Evolutionary conservation across 2,888 invertebrate genomes (phyloP), one percentile per base, ranked within the genome.

Genomic region (Scelioninae gen. 1): DNA sequence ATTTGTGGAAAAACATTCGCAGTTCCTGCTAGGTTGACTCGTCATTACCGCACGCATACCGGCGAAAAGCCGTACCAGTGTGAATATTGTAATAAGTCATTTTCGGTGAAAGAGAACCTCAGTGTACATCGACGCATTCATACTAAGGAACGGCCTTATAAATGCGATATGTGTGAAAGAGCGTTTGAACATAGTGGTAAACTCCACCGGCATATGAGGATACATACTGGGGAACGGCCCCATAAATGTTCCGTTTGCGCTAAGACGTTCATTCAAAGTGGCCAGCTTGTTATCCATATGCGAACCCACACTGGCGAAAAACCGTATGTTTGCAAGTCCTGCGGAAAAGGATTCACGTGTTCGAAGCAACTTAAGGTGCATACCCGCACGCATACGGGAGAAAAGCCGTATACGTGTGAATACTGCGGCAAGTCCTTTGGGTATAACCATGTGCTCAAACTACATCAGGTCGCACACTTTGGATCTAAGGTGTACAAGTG

Each of bases 401-500:
- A 97, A 89, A 96, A 97, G 86, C 97, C 97, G 0, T 97, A 97
- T 90, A 96, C 96, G 62, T 97, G 97, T 92, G 97, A 97, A 91
- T 97, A 97, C 85, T 98, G 97, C 90, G 96, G 97, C 81, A 96
- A 97, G 85, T 96, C 96, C 69, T 98, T 98, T 90, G 97, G 97
- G 8, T 97, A 98, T 92, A 97, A 97, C 91, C 97, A 97, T 91
- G 97, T 98, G 5, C 93, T 97, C 78, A 97, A 97, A 92, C 93
- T 97, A 69, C 98, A 98, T 91, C 95, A 96, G 84, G 97, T 97
- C 40, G 97, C 97, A 86, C 98, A 98, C 92, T 97, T 96, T 88
- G 97, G 97, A 0, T 96, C 97, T 90, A 97, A 97, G 89, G 97
- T 97, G 81, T 97, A 98, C 93, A 97, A 97, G 88, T 98, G 98